Percentiles rank a stretch among this genome's conserved stretches.
Evolutionary conservation across 2,888 invertebrate species (phyloP).

Genomic region (Philaethria dido): DNA sequence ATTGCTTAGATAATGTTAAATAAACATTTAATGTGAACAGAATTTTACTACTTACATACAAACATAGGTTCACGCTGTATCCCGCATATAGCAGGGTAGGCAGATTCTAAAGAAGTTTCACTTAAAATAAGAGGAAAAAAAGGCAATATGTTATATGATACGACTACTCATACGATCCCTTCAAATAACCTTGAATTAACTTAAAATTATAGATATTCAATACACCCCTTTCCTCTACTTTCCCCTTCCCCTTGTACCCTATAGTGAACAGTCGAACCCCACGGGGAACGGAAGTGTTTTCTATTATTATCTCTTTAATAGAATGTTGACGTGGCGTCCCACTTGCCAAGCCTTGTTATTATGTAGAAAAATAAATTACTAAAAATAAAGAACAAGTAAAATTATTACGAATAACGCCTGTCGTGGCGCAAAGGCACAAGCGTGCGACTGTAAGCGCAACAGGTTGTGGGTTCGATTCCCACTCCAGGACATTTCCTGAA

Average conservation of each 20-base stretch:
- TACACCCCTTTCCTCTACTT: conserved; percentile 4
- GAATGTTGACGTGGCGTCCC: conserved; percentile 23
- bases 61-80: too few species aligned
- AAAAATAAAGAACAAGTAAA: too few species aligned
- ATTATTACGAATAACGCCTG: too few species aligned
- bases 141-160: too few species aligned
- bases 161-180: not conserved
- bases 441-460: too few species aligned
- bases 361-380: not conserved
- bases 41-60: not conserved
- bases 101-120: too few species aligned
- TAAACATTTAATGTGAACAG: not conserved
- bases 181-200: not conserved
- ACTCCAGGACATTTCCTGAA: too few species aligned
- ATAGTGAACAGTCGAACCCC: not conserved
- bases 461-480: too few species aligned
- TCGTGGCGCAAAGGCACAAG: too few species aligned
- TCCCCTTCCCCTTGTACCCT: not conserved
- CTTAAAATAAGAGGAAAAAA: too few species aligned
- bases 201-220: conserved; percentile 6
- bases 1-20: conserved; percentile 3
- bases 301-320: conserved; percentile 24
- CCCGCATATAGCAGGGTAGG: too few species aligned
- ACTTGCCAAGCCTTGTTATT: conserved; percentile 8
- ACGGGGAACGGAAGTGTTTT: conserved; percentile 20